A percentile compares a stretch with the other conserved stretches of the same genome.
phyloP scores from a whole-genome alignment of 2,797 vertebrate genomes.

The Perdix hodgsoniae region DNA sequence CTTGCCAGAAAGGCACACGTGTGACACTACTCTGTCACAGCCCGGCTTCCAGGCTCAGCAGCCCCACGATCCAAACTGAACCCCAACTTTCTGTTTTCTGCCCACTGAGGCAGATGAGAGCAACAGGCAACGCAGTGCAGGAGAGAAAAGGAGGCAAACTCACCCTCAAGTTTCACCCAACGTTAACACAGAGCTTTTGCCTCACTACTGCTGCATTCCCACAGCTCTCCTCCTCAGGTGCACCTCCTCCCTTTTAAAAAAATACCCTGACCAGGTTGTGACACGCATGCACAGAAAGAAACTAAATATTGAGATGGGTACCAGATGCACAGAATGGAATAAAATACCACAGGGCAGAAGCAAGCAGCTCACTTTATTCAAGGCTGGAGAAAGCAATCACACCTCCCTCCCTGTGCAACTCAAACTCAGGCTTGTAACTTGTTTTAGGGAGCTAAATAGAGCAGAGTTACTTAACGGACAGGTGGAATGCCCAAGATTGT shows the following conservation, averaged over 20 bases:
- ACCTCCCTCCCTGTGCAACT: rapidly evolving
- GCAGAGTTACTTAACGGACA: neutral
- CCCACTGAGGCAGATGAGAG: rapidly evolving
- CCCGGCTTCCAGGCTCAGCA: neutral
- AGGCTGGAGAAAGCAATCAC: neutral
- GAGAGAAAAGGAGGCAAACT: neutral
- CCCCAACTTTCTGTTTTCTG: neutral
- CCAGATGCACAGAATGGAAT: neutral
- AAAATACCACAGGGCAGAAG: neutral
- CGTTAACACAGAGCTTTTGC: neutral
- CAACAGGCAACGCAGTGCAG: neutral
- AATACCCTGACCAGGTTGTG: rapidly evolving
- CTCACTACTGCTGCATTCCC: neutral
- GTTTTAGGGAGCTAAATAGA: neutral
- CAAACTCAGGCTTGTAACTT: neutral
- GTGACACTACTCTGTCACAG: neutral
- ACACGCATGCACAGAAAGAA: rapidly evolving
- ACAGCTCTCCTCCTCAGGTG: neutral
- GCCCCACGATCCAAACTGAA: neutral
- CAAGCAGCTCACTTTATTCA: neutral
- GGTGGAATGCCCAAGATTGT: neutral
- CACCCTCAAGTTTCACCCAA: neutral
- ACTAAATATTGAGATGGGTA: neutral
- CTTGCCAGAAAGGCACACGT: neutral
- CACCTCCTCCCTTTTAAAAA: neutral